phyloP scores from a whole-genome alignment of 1,140 invertebrate genomes.

The Dinoponera quadriceps region DNA sequence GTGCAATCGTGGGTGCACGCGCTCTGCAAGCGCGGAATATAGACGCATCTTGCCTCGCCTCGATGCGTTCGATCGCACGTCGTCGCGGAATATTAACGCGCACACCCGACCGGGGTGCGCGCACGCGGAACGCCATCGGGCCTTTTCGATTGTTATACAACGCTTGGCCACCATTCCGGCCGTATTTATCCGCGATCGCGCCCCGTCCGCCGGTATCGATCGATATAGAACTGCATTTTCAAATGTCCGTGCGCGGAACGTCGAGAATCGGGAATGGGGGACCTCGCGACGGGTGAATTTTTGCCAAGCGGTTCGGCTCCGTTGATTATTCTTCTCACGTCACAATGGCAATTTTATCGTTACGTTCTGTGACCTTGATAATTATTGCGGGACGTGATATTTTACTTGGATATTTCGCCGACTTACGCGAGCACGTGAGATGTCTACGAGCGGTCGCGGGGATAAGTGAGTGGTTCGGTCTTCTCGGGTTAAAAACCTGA shows the following conservation, averaged over 20 bases:
- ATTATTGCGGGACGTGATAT: constrained; percentile 27
- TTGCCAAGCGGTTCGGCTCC: background rate
- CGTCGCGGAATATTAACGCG: constrained; percentile 44
- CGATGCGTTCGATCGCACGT: constrained; percentile 42
- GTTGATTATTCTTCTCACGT: background rate
- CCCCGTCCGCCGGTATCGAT: no score
- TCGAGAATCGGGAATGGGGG: constrained; percentile 12
- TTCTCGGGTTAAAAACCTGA: constrained; percentile 70
- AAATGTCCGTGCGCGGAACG: background rate
- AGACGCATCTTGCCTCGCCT: constrained; percentile 8
- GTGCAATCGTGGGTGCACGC: background rate
- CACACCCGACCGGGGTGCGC: background rate
- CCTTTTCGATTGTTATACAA: constrained; percentile 19
- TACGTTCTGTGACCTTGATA: background rate
- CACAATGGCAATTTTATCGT: constrained; percentile 7
- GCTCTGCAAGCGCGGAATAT: background rate
- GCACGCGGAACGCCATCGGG: background rate
- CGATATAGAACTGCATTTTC: constrained; percentile 17
- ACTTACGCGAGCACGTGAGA: constrained; percentile 49
- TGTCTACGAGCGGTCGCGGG: constrained; percentile 42
- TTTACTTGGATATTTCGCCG: constrained; percentile 40
- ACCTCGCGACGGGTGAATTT: background rate
- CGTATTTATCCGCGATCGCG: constrained; percentile 1
- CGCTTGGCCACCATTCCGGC: background rate
- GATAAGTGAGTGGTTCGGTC: constrained; percentile 65